Evolutionary conservation across 92 coral and sea anemone species (phyloP).

Genomic region (Galaxea fascicularis): DNA sequence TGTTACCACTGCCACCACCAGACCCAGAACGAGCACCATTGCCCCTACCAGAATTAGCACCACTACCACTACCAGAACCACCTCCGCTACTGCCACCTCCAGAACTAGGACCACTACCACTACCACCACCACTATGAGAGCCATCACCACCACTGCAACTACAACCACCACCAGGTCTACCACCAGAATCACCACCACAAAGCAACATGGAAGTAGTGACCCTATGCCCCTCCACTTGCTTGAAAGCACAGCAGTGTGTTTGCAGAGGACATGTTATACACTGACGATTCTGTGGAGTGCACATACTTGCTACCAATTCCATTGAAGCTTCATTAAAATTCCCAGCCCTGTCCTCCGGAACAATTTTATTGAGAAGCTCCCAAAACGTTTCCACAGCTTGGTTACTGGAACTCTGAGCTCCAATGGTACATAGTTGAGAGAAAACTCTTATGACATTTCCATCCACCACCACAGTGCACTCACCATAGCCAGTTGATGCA

Average conservation of each 20-base stretch:
- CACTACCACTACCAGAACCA: too few relatives aligned
- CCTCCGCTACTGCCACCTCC: too few relatives aligned
- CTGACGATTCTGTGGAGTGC: constrained; percentile 90
- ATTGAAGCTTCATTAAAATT: constrained; percentile 95
- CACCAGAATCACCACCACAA: too few relatives aligned
- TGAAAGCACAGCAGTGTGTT: constrained; percentile 73
- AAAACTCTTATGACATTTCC: constrained; percentile 96
- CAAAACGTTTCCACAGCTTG: constrained; percentile 82
- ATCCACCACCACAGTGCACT: constrained; percentile 95
- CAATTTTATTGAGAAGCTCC: constrained; percentile 83
- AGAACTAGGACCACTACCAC: too few relatives aligned
- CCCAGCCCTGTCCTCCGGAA: constrained; percentile 81
- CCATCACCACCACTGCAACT: too few relatives aligned
- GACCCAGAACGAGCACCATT: too few relatives aligned
- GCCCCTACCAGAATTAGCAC: too few relatives aligned
- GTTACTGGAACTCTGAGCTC: constrained; percentile 80
- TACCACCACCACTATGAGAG: too few relatives aligned
- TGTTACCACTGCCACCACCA: too few relatives aligned
- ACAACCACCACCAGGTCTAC: too few relatives aligned
- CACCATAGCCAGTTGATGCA: constrained; percentile 93
- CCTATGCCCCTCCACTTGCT: constrained; percentile 65
- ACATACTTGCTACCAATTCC: constrained; percentile 96
- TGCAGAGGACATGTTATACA: constrained; percentile 78
- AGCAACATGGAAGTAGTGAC: constrained; percentile 48
- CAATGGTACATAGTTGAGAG: constrained; percentile 88